Evolutionary conservation across 1,140 invertebrate species (phyloP).

Genomic region (Vanessa tameamea): DNA sequence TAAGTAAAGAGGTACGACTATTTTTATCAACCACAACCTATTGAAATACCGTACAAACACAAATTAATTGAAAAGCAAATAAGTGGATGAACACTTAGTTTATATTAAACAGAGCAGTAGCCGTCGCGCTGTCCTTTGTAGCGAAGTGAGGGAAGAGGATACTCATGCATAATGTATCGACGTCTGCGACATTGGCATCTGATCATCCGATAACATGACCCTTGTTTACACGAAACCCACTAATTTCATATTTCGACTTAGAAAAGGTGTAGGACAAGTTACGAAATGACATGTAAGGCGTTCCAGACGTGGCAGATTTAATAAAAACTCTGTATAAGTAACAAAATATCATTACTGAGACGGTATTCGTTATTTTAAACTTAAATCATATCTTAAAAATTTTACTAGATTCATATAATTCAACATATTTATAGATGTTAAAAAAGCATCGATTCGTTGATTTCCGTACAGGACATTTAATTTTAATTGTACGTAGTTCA

Average conservation of each 20-base stretch:
- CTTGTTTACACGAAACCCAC: constrained; percentile 63
- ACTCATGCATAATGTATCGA: constrained; percentile 69
- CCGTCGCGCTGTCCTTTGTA: constrained; percentile 21
- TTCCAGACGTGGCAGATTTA: no score
- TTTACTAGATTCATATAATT: no score
- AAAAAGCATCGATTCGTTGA: no score
- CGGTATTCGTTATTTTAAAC: no score
- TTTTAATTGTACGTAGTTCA: no score
- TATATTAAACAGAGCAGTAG: constrained; percentile 14
- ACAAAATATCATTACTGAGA: no score
- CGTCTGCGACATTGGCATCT: constrained; percentile 47
- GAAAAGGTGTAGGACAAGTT: constrained; percentile 6
- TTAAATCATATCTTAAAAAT: no score
- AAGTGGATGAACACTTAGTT: constrained; percentile 17
- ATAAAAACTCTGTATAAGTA: no score
- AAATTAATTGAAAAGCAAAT: constrained; percentile 4
- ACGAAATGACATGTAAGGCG: no score
- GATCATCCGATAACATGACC: constrained; percentile 59
- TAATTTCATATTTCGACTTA: constrained; percentile 66
- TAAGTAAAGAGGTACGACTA: no score
- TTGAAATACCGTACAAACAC: background rate
- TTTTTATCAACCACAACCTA: background rate
- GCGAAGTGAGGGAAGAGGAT: constrained; percentile 24
- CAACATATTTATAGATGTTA: no score
- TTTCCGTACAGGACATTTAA: no score